Evolutionary conservation across 2,113 vertebrate genomes (phyloP), one percentile per base, ranked within the genome.

Genomic region (Capricornis sumatraensis): DNA sequence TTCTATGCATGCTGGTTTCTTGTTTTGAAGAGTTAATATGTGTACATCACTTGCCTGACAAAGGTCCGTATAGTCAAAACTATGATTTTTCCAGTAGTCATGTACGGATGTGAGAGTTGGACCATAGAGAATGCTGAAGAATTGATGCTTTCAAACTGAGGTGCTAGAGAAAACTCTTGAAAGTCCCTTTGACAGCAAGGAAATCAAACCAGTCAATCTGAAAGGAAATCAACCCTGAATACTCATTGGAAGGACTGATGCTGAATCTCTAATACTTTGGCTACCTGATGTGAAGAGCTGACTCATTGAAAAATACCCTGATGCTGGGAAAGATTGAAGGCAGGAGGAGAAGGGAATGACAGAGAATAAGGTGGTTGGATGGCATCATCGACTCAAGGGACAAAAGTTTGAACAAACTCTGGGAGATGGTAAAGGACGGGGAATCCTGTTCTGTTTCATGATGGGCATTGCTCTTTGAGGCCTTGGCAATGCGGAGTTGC

Each of bases 101-200:
- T 43, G 40, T 27, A 76, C 6, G 0, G 40, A 27, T 76, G 23
- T 76, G 6, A 76, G 40, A 76, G 40, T 76, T 76, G 71, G 71
- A 76, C 71, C 6, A 0, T 43, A 76, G 25, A 43, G 71, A 43
- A 23, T 0, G 0, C 71, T 2, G 6, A 76, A 76, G 23, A 76
- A 43, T 76, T 76, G 71, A 76, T 43, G 40, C 71, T 76, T 76
- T 43, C 71, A 76, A 43, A 76, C 36, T 76, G 40, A 27, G 36
- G 71, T 27, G 23, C 71, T 43, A 2, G 40, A 76, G 71, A 76
- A 76, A 43, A 76, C 23, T 43, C 40, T 76, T 43, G 23, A 27
- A 43, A 76, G 40, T 43, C 36, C 13, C 71, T 76, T 43, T 25
- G 71, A 43, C 71, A 76, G 36, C 40, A 76, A 43, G 23, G 40